Conservation (phyloP, 2,888 invertebrate species). For the Liposcelis brunnea region DNA sequence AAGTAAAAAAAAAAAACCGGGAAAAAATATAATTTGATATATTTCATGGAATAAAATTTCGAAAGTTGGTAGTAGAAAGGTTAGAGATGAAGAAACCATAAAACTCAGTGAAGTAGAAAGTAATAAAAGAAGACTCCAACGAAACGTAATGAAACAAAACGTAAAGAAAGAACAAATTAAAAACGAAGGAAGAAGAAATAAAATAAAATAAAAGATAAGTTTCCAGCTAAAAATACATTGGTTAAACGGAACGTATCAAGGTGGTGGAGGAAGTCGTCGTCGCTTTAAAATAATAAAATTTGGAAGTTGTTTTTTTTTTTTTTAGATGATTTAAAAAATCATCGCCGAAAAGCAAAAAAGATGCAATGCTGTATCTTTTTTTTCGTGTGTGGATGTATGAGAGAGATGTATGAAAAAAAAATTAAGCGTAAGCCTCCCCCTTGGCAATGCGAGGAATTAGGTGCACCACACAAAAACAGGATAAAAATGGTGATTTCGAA, state of each 20-base stretch:
- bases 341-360: no score
- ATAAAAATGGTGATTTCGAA: no score
- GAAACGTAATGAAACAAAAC: slow-evolving; percentile 3
- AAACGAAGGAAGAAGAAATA: slow-evolving; percentile 3
- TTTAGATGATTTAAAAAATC: no score
- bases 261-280: neutral
- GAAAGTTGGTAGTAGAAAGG: no score
- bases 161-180: slow-evolving; percentile 5
- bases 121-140: neutral
- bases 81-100: neutral
- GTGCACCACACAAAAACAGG: no score
- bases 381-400: no score
- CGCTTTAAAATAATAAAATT: neutral
- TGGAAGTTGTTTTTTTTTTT: no score
- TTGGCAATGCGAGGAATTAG: no score
- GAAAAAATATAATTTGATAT: no score
- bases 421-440: neutral
- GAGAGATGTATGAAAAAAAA: neutral
- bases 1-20: no score
- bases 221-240: slow-evolving; percentile 7
- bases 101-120: neutral
- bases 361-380: no score
- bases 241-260: neutral
- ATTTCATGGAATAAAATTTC: no score
- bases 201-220: neutral